These are phyloP conservation scores for Thaumatotibia leucotreta DNA, from an alignment of 1,140 invertebrate genomes.

Conservation along the genomic window DNA sequence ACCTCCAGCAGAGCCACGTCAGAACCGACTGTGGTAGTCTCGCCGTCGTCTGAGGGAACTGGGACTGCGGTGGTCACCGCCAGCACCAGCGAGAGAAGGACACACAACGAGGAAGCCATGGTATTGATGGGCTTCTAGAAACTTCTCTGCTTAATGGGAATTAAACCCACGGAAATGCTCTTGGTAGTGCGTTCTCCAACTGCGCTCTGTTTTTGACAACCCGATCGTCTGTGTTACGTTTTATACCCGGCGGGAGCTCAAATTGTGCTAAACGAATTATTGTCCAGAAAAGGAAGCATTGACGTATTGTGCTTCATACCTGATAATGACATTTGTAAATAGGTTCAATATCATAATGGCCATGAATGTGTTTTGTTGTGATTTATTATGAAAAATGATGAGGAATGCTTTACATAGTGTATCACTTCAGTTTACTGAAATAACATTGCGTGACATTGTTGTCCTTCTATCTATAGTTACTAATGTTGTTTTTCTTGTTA, in stretches of 20 bases:
- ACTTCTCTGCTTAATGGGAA: constrained; percentile 33
- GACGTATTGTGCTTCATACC: constrained; percentile 35
- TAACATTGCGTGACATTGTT: constrained; percentile 11
- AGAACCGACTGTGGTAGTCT: constrained; percentile 33
- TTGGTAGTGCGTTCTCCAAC: constrained; percentile 21
- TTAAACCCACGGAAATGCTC: constrained; percentile 19
- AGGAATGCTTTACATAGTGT: constrained; percentile 20
- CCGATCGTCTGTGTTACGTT: constrained; percentile 29
- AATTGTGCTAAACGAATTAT: constrained; percentile 58
- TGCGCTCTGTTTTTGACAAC: constrained; percentile 21
- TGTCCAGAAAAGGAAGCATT: constrained; percentile 50
- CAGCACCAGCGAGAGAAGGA: constrained; percentile 41
- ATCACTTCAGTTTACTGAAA: constrained; percentile 24
- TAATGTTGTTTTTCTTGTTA: background rate
- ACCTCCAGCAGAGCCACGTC: constrained; percentile 32
- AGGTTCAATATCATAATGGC: constrained; percentile 65
- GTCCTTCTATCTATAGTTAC: constrained; percentile 19
- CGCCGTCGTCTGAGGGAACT: constrained; percentile 24
- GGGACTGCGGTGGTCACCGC: constrained; percentile 31
- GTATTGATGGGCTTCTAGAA: constrained; percentile 31
- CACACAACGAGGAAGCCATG: constrained; percentile 44
- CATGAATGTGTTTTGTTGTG: constrained; percentile 56
- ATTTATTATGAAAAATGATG: constrained; percentile 36
- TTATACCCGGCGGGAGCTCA: constrained; percentile 40
- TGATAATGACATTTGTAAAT: constrained; percentile 46